Percentiles rank a stretch among this genome's conserved stretches.
Evolutionary conservation across 2,888 invertebrate species (phyloP).

Genomic region (Drosophila paucipuncta): DNA sequence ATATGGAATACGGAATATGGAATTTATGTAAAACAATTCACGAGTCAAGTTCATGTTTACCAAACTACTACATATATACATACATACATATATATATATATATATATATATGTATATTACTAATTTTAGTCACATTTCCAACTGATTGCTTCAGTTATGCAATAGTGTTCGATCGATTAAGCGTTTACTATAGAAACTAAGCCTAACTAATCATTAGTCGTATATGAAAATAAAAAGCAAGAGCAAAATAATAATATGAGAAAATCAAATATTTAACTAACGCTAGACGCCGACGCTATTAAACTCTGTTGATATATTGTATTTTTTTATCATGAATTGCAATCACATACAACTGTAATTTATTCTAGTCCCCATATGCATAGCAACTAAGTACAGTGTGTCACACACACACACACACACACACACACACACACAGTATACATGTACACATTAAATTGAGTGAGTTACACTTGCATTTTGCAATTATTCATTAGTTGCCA

Average conservation of each 20-base stretch:
- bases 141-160: background rate
- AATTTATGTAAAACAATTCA: slow-evolving; percentile 1
- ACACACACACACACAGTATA: background rate
- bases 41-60: slow-evolving; percentile 4
- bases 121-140: slow-evolving; percentile 15
- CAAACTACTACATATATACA: background rate
- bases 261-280: background rate
- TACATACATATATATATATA: background rate
- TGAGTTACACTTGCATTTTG: slow-evolving; percentile 35
- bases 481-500: slow-evolving; percentile 12
- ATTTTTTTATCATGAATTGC: background rate
- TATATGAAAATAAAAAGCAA: background rate
- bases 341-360: background rate
- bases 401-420: background rate
- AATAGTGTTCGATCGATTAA: background rate
- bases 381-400: slow-evolving; percentile 13
- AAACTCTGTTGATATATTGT: background rate
- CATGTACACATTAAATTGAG: slow-evolving; percentile 4
- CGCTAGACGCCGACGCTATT: background rate
- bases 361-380: slow-evolving; percentile 12
- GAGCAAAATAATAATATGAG: background rate
- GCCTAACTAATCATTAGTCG: background rate
- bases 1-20: slow-evolving; percentile 3
- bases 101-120: background rate
- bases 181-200: background rate